Conservation (phyloP, 2,888 invertebrate species). For the Clitarchus hookeri region DNA sequence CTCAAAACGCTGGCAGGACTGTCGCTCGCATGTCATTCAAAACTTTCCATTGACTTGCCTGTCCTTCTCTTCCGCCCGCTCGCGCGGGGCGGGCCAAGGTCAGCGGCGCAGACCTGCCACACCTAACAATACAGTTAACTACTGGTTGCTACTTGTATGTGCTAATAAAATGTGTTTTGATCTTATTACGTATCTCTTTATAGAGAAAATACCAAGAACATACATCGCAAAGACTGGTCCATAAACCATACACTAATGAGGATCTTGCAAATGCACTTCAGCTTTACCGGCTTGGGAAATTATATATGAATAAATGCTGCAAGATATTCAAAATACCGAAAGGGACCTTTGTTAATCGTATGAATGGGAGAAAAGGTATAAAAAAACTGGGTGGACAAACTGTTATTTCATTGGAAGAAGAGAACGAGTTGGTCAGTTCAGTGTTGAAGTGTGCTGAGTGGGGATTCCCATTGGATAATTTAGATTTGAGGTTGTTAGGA, state of each 20-base stretch:
- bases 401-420: constrained; percentile 6
- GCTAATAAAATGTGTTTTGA: not conserved
- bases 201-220: not conserved
- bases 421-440: constrained; percentile 1
- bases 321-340: not conserved
- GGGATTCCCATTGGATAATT: constrained; percentile 11
- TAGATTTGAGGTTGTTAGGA: constrained; percentile 23
- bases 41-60: too few species aligned
- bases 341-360: not conserved
- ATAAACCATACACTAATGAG: not conserved
- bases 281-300: not conserved
- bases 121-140: too few species aligned
- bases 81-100: too few species aligned
- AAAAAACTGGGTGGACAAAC: constrained; percentile 19
- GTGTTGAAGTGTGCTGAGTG: constrained; percentile 17
- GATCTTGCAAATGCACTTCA: not conserved
- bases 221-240: not conserved
- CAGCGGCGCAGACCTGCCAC: too few species aligned
- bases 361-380: constrained; percentile 10
- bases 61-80: too few species aligned
- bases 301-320: not conserved
- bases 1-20: too few species aligned
- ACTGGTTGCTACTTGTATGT: too few species aligned
- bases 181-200: not conserved
- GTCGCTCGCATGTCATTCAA: too few species aligned